Base-by-base conservation (phyloP, 1,140 invertebrate genomes). In the Atta texana region DNA sequence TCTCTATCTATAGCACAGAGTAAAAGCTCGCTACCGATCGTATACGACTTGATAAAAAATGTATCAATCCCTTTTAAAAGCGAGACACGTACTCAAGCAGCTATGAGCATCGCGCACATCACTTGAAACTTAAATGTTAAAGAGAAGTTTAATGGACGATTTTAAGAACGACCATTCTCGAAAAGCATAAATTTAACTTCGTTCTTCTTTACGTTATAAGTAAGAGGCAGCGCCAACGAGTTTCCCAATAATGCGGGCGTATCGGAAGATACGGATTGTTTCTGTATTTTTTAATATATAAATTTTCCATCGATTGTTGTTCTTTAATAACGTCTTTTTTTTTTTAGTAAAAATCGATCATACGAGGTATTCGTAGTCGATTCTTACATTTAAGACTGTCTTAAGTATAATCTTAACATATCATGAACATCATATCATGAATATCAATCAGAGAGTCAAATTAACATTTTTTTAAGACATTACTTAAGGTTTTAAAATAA, bases 1-100 rank as follows among this genome's bases (percentile, higher is more conserved):
- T 24, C 39, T 59, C 4, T 44, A 21, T 63, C 69, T 63, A 84
- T 75, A 75, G 68, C 16, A 12, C 21, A 34, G 18, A 66, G 28
- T 39, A 44, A 39, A 55, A 39, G 31, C 24, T 3, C 14, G 12
- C 63, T 80, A 53, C 64, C 55, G 44, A 49, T 31, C 44, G 49
- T 84, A 84, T 24, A 84, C 24, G 39, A 51, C 39, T 44, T 55
- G 6, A 84, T 84, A 75, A 84, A 84, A 84, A 61, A 84, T 84
- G 69, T 75, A 84, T 84, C 55, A 84, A 84, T 74, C 68, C 39
- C 44, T 10, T 74, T 82, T 74, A 59, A 72, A 82, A 31, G 69
- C 68, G 24, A 74, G 68, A 51, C 55, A 82, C 80, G 80, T 82
- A 24, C 55, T 34, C 69, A 14, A 51, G 69, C 24, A 21, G 31